Evolutionary conservation across 2,888 invertebrate species (phyloP), one percentile per base, ranked within the genome.

Genomic region (Uloborus plumipes): DNA sequence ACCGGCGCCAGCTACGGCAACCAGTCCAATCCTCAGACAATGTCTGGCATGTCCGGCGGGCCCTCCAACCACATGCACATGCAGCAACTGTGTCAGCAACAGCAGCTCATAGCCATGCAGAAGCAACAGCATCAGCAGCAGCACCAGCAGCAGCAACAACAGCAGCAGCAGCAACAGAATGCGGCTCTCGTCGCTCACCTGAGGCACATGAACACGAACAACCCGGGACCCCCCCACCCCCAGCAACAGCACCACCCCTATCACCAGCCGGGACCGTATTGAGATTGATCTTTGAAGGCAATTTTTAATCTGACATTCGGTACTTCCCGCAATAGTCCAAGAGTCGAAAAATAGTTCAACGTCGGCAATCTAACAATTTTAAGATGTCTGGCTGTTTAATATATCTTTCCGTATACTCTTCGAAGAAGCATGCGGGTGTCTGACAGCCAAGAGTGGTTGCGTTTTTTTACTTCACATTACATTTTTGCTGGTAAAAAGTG

Each of bases 71-170:
- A 78, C 39, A 81, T 82, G 64, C 84, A 80, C 16, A 83, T 85
- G 76, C 81, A 82, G 70, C 85, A 85, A 53, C 49, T 69, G 13
- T 70, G 85, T n/a, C 84, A 81, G 50, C 85, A 84, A 31, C 84
- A 84, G 49, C 86, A 83, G 53, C 66, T 84, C 51, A 73, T 83
- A 73, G 62, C 75, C 14, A 83, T 84, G 83, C 82, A 82, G 55
- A 75, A 79, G 18, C 85, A 85, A 22, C 53, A 84, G 22, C 79
- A 84, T 4, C 84, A 85, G 18, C 81, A 81, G 31, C 82, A 82
- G 26, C 84, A 82, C 6, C 78, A 78, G 20, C 72, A 80, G n/a
- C 83, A 84, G 15, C 84, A 85, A 51, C 85, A 85, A 20, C 74
- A 76, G 39, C 82, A 76, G 16, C 82, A 82, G 2, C 83, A 78